These are phyloP conservation scores for Macaria liturata DNA, from an alignment of 2,888 invertebrate species.

Conservation along the genomic window DNA sequence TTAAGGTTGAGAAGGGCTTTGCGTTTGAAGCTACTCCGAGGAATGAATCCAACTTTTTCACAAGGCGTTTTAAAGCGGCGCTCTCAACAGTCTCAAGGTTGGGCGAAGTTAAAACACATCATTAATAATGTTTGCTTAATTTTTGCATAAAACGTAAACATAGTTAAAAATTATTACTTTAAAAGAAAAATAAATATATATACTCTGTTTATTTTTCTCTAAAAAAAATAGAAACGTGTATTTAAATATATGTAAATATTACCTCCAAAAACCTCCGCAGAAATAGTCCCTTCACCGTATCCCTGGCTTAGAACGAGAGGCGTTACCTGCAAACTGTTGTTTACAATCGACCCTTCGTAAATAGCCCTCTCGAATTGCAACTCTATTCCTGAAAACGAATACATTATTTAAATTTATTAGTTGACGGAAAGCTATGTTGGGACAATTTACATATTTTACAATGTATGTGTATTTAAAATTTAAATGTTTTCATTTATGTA, in stretches of 20 bases:
- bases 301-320: slow-evolving; percentile 52
- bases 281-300: slow-evolving; percentile 43
- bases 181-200: too few species aligned
- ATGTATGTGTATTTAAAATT: too few species aligned
- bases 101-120: not conserved
- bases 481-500: too few species aligned
- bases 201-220: too few species aligned
- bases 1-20: slow-evolving; percentile 9
- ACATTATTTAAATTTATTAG: not conserved
- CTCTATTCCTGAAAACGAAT: slow-evolving; percentile 46
- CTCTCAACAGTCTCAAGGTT: slow-evolving; percentile 1
- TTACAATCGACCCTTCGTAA: slow-evolving; percentile 56
- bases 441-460: too few species aligned
- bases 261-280: slow-evolving; percentile 46
- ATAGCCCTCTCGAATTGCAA: slow-evolving; percentile 52
- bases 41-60: slow-evolving; percentile 9
- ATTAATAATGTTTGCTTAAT: not conserved
- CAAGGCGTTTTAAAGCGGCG: slow-evolving; percentile 2
- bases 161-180: too few species aligned
- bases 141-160: too few species aligned
- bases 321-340: slow-evolving; percentile 45
- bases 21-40: slow-evolving; percentile 7
- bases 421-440: too few species aligned
- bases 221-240: too few species aligned
- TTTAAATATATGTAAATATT: slow-evolving; percentile 22